A percentile compares a stretch with the other conserved stretches of the same genome.
Evolutionary conservation across 2,888 invertebrate species (phyloP).

Genomic region (Xestobium rufovillosum): DNA sequence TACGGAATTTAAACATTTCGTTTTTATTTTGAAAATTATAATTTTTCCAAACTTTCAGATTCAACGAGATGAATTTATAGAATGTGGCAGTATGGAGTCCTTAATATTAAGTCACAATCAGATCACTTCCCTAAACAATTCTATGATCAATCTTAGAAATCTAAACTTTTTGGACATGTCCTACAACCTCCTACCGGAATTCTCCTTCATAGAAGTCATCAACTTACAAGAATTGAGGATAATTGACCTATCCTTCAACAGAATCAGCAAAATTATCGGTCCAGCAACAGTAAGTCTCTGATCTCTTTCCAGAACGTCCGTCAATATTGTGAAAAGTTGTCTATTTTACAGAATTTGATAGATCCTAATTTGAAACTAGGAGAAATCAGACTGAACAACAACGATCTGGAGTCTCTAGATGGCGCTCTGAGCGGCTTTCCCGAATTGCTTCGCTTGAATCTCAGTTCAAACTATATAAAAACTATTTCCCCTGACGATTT

Average conservation of each 20-base stretch:
- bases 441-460: constrained; percentile 61
- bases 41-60: no score
- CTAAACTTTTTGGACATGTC: constrained; percentile 67
- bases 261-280: constrained; percentile 58
- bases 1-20: constrained; percentile 41
- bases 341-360: constrained; percentile 58
- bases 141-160: constrained; percentile 60
- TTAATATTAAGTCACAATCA: constrained; percentile 67
- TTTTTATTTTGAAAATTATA: no score
- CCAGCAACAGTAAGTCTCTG: constrained; percentile 52
- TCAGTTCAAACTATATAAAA: constrained; percentile 68
- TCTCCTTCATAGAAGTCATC: constrained; percentile 72
- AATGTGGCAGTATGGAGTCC: constrained; percentile 60
- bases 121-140: constrained; percentile 63
- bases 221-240: constrained; percentile 63
- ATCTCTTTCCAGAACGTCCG: no score
- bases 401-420: constrained; percentile 61
- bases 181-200: constrained; percentile 66
- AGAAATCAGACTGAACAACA: constrained; percentile 67
- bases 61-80: constrained; percentile 67
- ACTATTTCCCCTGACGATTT: constrained; percentile 70
- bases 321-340: constrained; percentile 10
- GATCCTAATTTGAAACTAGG: constrained; percentile 66
- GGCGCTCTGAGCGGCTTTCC: constrained; percentile 70
- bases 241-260: constrained; percentile 71